These are phyloP conservation scores for Aphelinus atriplicis DNA, from an alignment of 1,140 invertebrate genomes.

Conservation along the genomic window DNA sequence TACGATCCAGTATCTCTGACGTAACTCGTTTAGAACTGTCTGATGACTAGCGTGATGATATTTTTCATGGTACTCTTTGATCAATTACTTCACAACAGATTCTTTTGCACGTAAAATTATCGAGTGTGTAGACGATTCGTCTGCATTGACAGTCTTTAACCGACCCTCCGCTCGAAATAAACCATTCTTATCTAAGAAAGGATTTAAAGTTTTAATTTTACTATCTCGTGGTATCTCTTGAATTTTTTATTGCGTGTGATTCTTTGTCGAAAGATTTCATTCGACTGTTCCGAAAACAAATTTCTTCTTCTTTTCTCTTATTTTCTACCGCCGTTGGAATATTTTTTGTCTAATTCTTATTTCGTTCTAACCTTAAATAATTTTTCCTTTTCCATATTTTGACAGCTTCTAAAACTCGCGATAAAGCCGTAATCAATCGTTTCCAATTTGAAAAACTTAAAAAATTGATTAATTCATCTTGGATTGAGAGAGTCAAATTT, in stretches of 20 bases:
- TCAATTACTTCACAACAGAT: slow-evolving; percentile 8
- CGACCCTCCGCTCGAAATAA: background rate
- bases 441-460: background rate
- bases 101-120: slow-evolving; percentile 30
- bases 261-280: background rate
- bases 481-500: background rate
- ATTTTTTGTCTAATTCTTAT: background rate
- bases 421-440: background rate
- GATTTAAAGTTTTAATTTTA: background rate
- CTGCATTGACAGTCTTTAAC: background rate
- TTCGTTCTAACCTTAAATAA: background rate
- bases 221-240: background rate
- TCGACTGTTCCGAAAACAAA: background rate
- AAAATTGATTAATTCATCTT: background rate
- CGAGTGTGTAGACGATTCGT: background rate
- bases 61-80: slow-evolving; percentile 39
- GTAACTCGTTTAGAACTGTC: slow-evolving; percentile 44
- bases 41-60: slow-evolving; percentile 39
- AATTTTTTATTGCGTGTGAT: background rate
- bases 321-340: background rate
- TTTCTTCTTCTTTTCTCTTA: background rate
- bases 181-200: slow-evolving; percentile 5
- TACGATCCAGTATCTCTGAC: slow-evolving; percentile 45
- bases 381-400: background rate
- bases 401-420: background rate